Base-by-base conservation (phyloP, 1,140 invertebrate species). In the Meteorus sp. region DNA sequence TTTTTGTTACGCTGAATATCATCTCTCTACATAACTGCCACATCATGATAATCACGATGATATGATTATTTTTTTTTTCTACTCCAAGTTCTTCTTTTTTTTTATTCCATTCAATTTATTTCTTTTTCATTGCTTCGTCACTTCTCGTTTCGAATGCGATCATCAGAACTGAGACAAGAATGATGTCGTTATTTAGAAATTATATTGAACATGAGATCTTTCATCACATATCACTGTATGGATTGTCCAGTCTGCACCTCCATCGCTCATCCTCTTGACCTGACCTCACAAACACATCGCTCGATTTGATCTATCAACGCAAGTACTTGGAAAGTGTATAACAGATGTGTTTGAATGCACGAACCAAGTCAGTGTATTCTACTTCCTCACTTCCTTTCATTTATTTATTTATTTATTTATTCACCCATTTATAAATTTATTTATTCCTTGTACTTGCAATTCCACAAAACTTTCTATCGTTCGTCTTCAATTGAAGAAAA, bases 261-360 rank as follows among this genome's bases (percentile, higher is more conserved):
- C 6, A 27, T 22, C 25, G 19, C 43, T 27, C 66, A 68, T 69
- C 67, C 68, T 65, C 67, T 58, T 71, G 64, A 71, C 72, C 67
- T 60, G 65, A 69, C 65, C 67, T 60, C 60, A 7, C n/a, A n/a
- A 50, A 43, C 5, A 13, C 44, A 54, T 56, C 20, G 44, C 29
- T 13, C 33, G 20, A 39, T 54, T 29, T 39, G 22, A 39, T 41
- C 31, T 59, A 43, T 55, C 48, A 48, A 35, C 43, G 33, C n/a
- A n/a, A 41, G 22, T 27, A 50, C 37, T n/a, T 31, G 37, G 47
- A 48, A 54, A 41, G 37, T 25, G 23, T 47, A 48, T 37, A 25
- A 43, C 11, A 45, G 45, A 23, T 33, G 33, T 25, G 17, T 3
- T 17, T 19, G 25, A 9, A 17, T 19, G 19, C 44, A 47, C n/a